Base-by-base conservation (phyloP, 2,113 vertebrate genomes). In the Menidia beryllina region DNA sequence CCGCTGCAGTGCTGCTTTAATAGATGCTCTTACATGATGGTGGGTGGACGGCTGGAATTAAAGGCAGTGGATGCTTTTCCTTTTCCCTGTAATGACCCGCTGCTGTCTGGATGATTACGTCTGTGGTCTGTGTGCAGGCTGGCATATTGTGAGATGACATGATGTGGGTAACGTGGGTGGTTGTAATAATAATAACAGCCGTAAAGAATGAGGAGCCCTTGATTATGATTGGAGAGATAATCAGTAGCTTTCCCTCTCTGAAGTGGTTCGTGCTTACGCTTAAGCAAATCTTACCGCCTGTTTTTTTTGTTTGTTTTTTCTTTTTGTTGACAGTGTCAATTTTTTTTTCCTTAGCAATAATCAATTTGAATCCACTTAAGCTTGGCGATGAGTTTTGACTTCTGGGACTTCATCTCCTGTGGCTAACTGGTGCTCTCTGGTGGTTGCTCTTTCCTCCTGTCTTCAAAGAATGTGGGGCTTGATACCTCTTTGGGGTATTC, bases 381-480 rank as follows among this genome's bases (percentile, higher is more conserved):
- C 45, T 64, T 13, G 3, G 52, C 77, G 58, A 70, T 68, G 39
- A 41, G 19, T 23, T 5, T 68, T 66, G 75, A 6, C 61, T 57
- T 66, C 12, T 71, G 27, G 64, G 57, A 79, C 8, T 55, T 41
- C 30, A 36, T 59, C 39, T 52, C 30, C 45, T 61, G 25, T 27
- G 50, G 59, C 75, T 85, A 57, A 41, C 41, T 19, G 58, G 58
- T 7, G 30, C 83, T 4, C 55, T 67, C 88, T 87, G 55, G 84
- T 86, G 90, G 84, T 36, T 21, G 49, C 8, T 78, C 61, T 38
- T 54, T 21, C 36, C 47, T 17, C n/a, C 19, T 24, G 7, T 59
- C 19, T 43, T 64, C 45, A 23, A n/a, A 7, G 3, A 55, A 36
- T 20, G 26, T 34, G 10, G 30, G 30, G 2, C 10, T 20, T 23